phyloP scores from a whole-genome alignment of 2,113 vertebrate species.

The Oncorhynchus clarkii region DNA sequence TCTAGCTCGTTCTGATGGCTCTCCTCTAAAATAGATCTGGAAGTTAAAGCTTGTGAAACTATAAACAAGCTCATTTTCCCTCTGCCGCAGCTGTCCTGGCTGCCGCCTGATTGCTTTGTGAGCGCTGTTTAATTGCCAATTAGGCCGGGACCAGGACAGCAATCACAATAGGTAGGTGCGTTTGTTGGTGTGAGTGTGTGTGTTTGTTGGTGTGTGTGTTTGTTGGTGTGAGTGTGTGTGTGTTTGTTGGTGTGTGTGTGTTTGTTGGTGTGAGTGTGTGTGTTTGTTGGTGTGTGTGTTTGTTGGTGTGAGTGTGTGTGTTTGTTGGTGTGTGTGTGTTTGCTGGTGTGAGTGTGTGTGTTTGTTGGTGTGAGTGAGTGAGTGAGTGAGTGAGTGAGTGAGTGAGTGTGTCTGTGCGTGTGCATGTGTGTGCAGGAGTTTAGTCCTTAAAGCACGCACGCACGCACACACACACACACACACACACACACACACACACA shows the following conservation, averaged over 20 bases:
- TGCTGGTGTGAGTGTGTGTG: not conserved
- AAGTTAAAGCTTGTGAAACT: conserved; percentile 60
- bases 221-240: not conserved
- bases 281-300: not conserved
- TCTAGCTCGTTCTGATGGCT: conserved; percentile 57
- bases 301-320: not conserved
- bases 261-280: conserved; percentile 15
- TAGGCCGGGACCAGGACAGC: conserved; percentile 59
- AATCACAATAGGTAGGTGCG: conserved; percentile 57
- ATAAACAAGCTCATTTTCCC: conserved; percentile 64
- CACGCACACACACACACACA: too few species aligned
- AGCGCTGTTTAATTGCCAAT: conserved; percentile 76
- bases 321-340: conserved; percentile 11
- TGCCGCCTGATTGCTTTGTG: conserved; percentile 72
- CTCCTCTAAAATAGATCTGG: conserved; percentile 40
- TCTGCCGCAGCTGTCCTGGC: conserved; percentile 58
- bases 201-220: not conserved
- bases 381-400: too few species aligned
- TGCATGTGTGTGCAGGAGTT: too few species aligned
- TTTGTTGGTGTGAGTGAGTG: too few species aligned
- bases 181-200: conserved; percentile 15
- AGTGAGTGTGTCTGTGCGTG: too few species aligned
- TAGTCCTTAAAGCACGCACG: too few species aligned
- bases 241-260: conserved; percentile 6
- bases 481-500: too few species aligned